phyloP scores from a whole-genome alignment of 92 coral and sea anemone species.

The Micromussa lordhowensis region DNA sequence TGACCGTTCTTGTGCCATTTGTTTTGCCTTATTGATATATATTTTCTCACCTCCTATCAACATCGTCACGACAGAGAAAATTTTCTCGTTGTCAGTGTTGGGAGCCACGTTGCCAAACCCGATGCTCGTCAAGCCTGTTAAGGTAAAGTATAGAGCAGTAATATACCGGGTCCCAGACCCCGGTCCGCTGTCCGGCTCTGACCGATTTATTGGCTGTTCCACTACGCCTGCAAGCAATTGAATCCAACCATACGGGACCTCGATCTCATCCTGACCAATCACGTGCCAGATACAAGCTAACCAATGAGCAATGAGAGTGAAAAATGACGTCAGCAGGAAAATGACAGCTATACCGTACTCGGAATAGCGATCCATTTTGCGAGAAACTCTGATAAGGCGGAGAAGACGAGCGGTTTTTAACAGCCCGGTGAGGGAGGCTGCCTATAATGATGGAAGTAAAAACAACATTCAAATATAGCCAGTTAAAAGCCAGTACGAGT shows the following conservation, averaged over 20 bases:
- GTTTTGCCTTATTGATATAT: not conserved
- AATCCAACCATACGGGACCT: constrained; percentile 84
- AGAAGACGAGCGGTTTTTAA: constrained; percentile 94
- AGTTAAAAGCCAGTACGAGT: too few species aligned
- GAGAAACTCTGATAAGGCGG: constrained; percentile 92
- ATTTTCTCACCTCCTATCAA: constrained; percentile 83
- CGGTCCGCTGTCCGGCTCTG: constrained; percentile 61
- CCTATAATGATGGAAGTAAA: constrained; percentile 57
- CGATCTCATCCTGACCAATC: constrained; percentile 72
- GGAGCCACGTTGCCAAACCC: constrained; percentile 98
- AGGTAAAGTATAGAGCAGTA: constrained; percentile 87
- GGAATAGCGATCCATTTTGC: constrained; percentile 97
- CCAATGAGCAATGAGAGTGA: constrained; percentile 96
- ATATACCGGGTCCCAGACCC: constrained; percentile 70
- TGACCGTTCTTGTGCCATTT: not conserved
- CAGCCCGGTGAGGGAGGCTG: constrained; percentile 84
- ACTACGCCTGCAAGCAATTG: constrained; percentile 58
- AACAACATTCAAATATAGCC: not conserved
- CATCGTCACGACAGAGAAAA: constrained; percentile 88
- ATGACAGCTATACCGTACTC: constrained; percentile 97
- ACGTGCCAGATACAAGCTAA: constrained; percentile 94
- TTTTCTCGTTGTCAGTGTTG: constrained; percentile 86
- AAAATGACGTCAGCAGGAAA: constrained; percentile 87
- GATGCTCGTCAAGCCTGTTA: constrained; percentile 95
- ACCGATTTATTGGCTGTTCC: constrained; percentile 36